Base-by-base conservation (phyloP, 2,888 invertebrate species). In the Brachylomia viminalis region DNA sequence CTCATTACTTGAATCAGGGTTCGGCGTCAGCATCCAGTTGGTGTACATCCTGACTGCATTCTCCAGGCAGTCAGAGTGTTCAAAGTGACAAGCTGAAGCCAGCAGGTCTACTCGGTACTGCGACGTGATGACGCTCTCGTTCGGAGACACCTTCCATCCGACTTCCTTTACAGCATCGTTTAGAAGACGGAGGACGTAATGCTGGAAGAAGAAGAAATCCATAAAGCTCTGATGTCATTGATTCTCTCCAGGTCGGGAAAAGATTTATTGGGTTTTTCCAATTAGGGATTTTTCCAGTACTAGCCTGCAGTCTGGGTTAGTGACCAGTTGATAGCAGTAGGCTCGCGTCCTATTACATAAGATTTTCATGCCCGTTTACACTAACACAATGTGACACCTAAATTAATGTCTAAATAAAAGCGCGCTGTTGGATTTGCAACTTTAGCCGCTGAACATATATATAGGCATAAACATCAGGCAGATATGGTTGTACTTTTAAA, bases 1-100 rank as follows among this genome's bases (percentile, higher is more conserved):
- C 98, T 98, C 98, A 92, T 98, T 98, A 86, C 97, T 97, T 3
- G 95, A 94, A 87, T 98, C 98, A 2, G 98, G 98, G 90, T 98
- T 97, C 0, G 98, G 97, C 0, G 97, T 95, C 74, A 97, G 95
- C 93, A 98, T 97, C 98, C 98, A 98, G 86, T 98, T 97, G 49
- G 97, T 97, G 91, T 98, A 99, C 89, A 98, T 97, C 20, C 97
- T 94, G 10, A 97, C 97, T 0, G 98, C 97, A 75, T 98, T 98
- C n/a, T 97, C 95, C 17, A 98, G 95, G 90, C 99, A 99, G 88
- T 97, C 97, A 11, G 97, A 95, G 78, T 98, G 97, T 30, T 98
- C 98, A 79, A 98, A 97, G 82, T 97, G 97, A 86, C 99, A 99
- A 0, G 98, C 98, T 92, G 98, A 98, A 66, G 97, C 97, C 15